A percentile compares a stretch with the other conserved stretches of the same genome.
Conservation (phyloP, 2,113 vertebrate genomes). For the Henicopernis longicauda region DNA sequence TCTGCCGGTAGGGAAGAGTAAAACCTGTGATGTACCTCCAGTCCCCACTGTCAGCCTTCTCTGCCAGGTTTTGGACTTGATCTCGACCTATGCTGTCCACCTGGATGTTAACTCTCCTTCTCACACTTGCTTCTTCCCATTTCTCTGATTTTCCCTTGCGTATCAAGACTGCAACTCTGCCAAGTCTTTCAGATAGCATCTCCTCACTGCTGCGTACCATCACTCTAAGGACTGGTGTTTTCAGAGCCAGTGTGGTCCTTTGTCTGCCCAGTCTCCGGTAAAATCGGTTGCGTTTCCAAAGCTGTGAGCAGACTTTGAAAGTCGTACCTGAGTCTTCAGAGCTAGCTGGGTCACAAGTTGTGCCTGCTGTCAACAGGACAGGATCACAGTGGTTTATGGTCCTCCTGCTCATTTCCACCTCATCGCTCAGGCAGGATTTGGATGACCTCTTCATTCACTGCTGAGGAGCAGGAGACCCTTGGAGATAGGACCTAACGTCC, state of each 20-base stretch:
- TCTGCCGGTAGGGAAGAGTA: neutral
- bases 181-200: neutral
- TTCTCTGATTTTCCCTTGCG: neutral
- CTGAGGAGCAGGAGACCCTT: neutral
- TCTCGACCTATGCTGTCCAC: neutral
- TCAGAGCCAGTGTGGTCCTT: neutral
- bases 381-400: neutral
- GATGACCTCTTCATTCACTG: neutral
- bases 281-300: neutral
- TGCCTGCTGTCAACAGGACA: neutral
- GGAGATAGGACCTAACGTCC: neutral
- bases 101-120: neutral
- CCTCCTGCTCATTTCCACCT: neutral
- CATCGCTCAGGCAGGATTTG: neutral
- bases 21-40: neutral
- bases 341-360: neutral
- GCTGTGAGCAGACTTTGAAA: neutral
- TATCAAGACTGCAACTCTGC: neutral
- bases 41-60: neutral
- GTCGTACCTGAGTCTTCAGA: neutral
- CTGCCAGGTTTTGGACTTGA: neutral
- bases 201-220: fast-evolving
- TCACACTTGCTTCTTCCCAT: neutral
- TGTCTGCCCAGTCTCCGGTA: neutral
- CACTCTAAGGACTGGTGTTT: neutral